Conservation (phyloP, 2,113 vertebrate genomes). For the Mus pahari region DNA sequence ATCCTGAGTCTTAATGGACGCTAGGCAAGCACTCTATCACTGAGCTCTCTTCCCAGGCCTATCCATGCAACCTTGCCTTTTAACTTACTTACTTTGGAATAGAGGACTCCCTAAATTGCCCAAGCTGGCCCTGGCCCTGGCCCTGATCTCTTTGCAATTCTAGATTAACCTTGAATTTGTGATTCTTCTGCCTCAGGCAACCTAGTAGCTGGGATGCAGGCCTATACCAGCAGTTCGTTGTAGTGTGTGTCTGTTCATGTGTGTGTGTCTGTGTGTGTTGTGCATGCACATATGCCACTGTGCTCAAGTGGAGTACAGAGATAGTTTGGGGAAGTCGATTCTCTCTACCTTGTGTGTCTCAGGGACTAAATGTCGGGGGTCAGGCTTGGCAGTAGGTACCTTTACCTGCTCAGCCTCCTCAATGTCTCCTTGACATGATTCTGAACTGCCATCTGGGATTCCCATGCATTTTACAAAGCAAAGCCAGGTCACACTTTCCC, state of each 20-base stretch:
- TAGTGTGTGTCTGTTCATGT: background rate
- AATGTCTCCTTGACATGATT: background rate
- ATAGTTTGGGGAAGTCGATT: background rate
- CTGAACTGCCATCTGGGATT: background rate
- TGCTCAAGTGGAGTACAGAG: too few relatives aligned
- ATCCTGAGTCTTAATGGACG: too few relatives aligned
- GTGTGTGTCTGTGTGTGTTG: background rate
- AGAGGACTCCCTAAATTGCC: background rate
- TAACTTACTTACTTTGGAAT: background rate
- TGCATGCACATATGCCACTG: background rate
- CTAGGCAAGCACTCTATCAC: background rate
- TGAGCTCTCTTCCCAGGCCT: background rate
- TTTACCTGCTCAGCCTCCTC: too few relatives aligned
- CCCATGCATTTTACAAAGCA: too few relatives aligned
- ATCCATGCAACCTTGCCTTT: background rate
- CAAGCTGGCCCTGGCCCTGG: background rate
- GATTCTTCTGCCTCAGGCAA: background rate
- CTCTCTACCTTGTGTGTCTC: background rate
- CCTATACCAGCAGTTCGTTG: background rate
- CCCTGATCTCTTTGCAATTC: background rate
- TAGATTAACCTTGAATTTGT: background rate
- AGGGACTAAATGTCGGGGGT: too few relatives aligned
- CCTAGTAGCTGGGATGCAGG: background rate
- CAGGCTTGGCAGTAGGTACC: background rate
- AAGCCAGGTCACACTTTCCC: background rate